Percentiles rank a stretch among this genome's conserved stretches.
Evolutionary conservation across 2,888 invertebrate species (phyloP).

Genomic region (Andrena dorsata): DNA sequence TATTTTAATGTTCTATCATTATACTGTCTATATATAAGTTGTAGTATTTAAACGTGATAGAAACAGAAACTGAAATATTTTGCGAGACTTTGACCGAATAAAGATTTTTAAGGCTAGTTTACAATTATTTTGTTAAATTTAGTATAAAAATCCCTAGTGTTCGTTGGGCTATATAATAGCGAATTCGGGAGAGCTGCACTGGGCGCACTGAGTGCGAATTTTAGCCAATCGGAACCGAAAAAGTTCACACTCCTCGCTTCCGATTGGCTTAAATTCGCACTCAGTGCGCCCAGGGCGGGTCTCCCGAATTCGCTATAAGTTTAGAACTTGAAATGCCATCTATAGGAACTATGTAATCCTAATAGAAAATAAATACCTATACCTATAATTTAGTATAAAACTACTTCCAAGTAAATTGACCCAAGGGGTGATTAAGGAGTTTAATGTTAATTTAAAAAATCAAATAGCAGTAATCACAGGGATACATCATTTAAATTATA

Average conservation of each 20-base stretch:
- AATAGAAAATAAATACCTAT: no score
- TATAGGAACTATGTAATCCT: no score
- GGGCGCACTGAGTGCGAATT: no score
- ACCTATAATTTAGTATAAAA: neutral
- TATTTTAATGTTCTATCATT: neutral
- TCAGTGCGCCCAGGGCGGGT: no score
- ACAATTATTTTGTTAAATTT: slow-evolving; percentile 2
- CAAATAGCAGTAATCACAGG: neutral
- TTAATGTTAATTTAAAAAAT: neutral
- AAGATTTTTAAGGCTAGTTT: neutral
- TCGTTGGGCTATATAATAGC: no score
- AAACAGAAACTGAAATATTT: neutral
- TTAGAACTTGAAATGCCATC: no score
- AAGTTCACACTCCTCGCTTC: no score
- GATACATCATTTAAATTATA: neutral
- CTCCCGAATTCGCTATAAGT: no score
- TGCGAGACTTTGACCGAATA: neutral
- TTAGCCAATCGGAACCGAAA: no score
- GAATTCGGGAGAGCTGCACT: no score
- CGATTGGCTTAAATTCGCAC: no score
- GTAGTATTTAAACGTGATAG: neutral
- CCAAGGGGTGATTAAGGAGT: neutral
- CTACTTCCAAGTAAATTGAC: neutral
- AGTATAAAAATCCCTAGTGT: neutral
- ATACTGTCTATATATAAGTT: neutral